phyloP scores from a whole-genome alignment of 2,797 vertebrate species.

The Darevskia mixta region DNA sequence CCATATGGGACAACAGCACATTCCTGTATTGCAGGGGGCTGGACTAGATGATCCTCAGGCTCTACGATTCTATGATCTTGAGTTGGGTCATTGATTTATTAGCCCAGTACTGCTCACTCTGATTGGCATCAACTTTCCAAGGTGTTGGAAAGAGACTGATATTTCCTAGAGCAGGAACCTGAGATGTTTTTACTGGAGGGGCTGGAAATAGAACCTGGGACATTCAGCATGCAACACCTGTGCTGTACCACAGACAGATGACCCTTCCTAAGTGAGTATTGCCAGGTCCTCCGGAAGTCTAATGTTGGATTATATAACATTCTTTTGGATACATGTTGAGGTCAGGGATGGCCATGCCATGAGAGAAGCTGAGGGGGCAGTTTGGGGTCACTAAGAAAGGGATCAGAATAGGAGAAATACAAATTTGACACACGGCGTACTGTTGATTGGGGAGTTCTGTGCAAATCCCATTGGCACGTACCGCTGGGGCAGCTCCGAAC shows the following conservation, averaged over 20 bases:
- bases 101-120: not conserved
- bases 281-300: not conserved
- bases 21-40: too few relatives aligned
- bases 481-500: not conserved
- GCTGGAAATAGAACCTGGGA: not conserved
- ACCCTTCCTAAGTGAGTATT: not conserved
- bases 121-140: not conserved
- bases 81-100: not conserved
- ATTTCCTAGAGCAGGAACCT: not conserved
- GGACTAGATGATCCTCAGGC: too few relatives aligned
- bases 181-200: not conserved
- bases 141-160: not conserved
- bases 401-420: not conserved
- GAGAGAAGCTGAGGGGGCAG: not conserved
- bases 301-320: not conserved
- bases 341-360: not conserved
- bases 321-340: not conserved
- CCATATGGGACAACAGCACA: too few relatives aligned
- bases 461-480: not conserved
- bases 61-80: not conserved
- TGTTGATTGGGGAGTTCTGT: not conserved
- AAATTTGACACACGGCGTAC: not conserved
- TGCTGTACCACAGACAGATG: not conserved
- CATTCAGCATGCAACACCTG: too few relatives aligned
- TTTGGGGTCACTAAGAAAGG: not conserved